Evolutionary conservation across 1,140 invertebrate genomes (phyloP).

Genomic region (Papilio xuthus): DNA sequence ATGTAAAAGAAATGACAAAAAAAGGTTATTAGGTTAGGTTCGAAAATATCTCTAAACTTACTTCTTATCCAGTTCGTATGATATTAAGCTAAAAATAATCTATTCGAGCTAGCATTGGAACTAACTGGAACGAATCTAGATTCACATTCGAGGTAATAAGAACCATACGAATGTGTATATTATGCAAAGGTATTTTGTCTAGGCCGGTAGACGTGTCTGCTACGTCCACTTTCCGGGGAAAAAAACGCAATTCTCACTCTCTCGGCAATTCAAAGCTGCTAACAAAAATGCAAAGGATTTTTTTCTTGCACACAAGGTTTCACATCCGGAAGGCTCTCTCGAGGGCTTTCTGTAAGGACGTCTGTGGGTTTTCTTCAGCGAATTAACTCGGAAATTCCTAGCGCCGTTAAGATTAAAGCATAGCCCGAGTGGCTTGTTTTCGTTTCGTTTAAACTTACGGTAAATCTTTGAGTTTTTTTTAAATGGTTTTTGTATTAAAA

Average conservation of each 20-base stretch:
- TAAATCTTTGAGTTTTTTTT: slow-evolving; percentile 21
- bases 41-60: neutral
- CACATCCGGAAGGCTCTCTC: slow-evolving; percentile 38
- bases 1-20: too few relatives aligned
- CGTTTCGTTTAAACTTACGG: slow-evolving; percentile 19
- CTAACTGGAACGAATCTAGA: slow-evolving; percentile 3
- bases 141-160: slow-evolving; percentile 1
- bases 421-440: slow-evolving; percentile 30
- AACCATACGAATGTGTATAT: slow-evolving; percentile 9
- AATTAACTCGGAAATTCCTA: slow-evolving; percentile 44
- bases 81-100: neutral
- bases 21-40: too few relatives aligned
- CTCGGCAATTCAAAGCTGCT: slow-evolving; percentile 23
- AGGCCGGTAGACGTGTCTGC: neutral
- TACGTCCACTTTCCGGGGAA: slow-evolving; percentile 34
- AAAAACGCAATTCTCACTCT: slow-evolving; percentile 35
- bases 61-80: neutral
- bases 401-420: slow-evolving; percentile 35
- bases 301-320: slow-evolving; percentile 36
- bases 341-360: slow-evolving; percentile 41
- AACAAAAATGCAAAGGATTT: slow-evolving; percentile 44
- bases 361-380: slow-evolving; percentile 43
- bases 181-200: slow-evolving; percentile 30
- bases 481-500: slow-evolving; percentile 18
- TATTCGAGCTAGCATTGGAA: slow-evolving; percentile 3